Evolutionary conservation across 2,888 invertebrate genomes (phyloP), one percentile per base, ranked within the genome.

Genomic region (Operophtera brumata): DNA sequence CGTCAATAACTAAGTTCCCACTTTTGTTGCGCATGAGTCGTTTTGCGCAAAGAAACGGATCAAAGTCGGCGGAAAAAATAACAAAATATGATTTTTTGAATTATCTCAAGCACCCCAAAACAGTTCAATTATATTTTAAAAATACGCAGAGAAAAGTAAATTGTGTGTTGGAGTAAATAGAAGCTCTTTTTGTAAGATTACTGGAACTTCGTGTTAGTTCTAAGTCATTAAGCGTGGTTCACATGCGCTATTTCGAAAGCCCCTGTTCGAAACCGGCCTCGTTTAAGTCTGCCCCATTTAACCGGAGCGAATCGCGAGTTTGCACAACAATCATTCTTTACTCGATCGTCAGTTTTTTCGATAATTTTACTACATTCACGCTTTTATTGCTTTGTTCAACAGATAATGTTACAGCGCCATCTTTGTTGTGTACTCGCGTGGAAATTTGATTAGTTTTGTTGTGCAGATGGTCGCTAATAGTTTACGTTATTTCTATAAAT

Each of bases 321-420:
- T 88, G 84, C 86, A 84, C 88, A 88, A 88, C 88, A 87, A 82
- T 83, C 77, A 80, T 77, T 80, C 82, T 89, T 89, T 89, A 88
- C 89, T 84, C 77, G 77, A 84, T 80, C 78, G 83, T 74, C 73
- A 71, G 77, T 84, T 87, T 89, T 87, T 85, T 83, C 71, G 73
- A 75, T 75, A 79, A 84, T 84, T 86, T 86, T 78, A 82, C 43
- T 44, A 39, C 47, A 84, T 82, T 80, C 81, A 77, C 72, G 71
- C 74, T 74, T 81, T 75, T 73, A 78, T 71, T 61, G 68, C 66
- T 76, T 86, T 83, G 84, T 81, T 65, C 65, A 50, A 62, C 64
- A 70, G 72, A 76, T 73, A 75, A 80, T 80, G 77, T 78, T 75
- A 71, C 75, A 66, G 70, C 71, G 73, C 73, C 74, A 71, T 78